Evolutionary conservation across 2,888 invertebrate genomes (phyloP), one percentile per base, ranked within the genome.

Genomic region (Aporophyla nigra): DNA sequence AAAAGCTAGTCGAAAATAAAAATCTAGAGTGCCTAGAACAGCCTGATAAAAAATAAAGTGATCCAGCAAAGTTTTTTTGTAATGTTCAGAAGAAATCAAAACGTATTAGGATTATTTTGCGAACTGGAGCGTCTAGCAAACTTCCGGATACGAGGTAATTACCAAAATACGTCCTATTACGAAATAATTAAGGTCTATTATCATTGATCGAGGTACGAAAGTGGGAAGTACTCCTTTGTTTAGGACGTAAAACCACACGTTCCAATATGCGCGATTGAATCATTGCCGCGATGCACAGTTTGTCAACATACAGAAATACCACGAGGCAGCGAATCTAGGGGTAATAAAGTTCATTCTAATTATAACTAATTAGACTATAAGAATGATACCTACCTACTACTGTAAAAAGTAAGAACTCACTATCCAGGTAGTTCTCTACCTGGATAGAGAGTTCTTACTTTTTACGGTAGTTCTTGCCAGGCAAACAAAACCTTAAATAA

Each of bases 241-340:
- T 83, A 73, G 70, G 56, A 78, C 78, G 79, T 76, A 83, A 80
- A 69, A 58, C 86, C 72, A 80, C 70, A 77, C 76, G 84, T 82
- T 72, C 74, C 82, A 81, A 84, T 87, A 80, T 71, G 85, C 81
- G 72, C 76, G 85, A 88, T 90, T 88, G 90, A 91, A 88, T 90
- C 90, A 90, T 88, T 87, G 87, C 85, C 61, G 78, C 84, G 72
- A 83, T 80, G 81, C 73, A 71, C 70, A 87, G 89, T 91, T 91
- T 91, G 89, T 91, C 91, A 91, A 91, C 88, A 91, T 78, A 74
- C 90, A 68, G 89, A 90, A 91, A 91, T 91, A 91, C 79, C 87
- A 76, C 79, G 84, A 76, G 78, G 83, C 76, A 69, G 77, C 84
- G 68, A 74, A 72, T 67, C 67, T 73, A 58, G 43, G 67, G 71